Conservation (phyloP, 2,113 vertebrate species). For the Petrocephalus microphthalmus region DNA sequence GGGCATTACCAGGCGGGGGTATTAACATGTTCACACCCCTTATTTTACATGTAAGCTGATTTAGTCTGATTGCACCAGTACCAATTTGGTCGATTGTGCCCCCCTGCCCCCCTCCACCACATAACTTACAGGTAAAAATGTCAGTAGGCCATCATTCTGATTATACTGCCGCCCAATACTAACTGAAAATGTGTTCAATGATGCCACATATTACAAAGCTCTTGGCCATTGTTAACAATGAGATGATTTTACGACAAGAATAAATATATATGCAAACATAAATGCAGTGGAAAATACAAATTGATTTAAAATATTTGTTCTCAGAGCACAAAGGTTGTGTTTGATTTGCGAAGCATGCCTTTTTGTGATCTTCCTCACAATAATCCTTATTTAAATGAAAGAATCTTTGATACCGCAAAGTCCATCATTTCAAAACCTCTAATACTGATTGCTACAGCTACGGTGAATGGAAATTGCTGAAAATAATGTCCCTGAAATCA, state of each 20-base stretch:
- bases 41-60: background rate
- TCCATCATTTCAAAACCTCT: background rate
- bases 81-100: background rate
- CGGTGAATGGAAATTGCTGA: slow-evolving; percentile 8
- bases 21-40: background rate
- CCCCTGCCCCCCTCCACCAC: background rate
- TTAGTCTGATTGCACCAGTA: background rate
- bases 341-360: background rate
- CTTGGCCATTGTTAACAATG: background rate
- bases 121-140: background rate
- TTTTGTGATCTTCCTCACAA: background rate
- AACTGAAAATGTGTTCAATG: background rate
- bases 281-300: slow-evolving; percentile 8
- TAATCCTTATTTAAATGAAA: background rate
- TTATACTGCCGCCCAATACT: background rate
- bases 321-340: background rate
- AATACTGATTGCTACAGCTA: background rate
- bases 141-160: background rate
- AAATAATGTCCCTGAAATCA: slow-evolving; percentile 24
- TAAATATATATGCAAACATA: background rate
- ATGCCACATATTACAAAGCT: background rate
- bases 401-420: background rate
- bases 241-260: background rate
- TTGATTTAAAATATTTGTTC: background rate
- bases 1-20: background rate